Evolutionary conservation across 1,140 invertebrate species (phyloP), one percentile per base, ranked within the genome.

Genomic region (Anoplolepis gracilipes): DNA sequence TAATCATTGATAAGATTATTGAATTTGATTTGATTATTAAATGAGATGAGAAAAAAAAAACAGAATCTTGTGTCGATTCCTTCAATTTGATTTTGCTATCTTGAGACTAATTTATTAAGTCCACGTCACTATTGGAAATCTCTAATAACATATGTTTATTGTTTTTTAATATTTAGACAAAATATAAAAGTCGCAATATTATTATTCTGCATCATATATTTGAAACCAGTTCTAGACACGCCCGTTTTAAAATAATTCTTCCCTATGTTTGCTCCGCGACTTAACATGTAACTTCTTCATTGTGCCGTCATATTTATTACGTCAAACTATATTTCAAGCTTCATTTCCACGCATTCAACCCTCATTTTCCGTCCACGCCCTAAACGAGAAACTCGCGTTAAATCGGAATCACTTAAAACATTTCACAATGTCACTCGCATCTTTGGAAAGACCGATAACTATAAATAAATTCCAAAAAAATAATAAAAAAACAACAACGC

Each of bases 161-260:
- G 28, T 72, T 55, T 55, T 33, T 28, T 19, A 53, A 28, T 49
- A 73, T 16, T 57, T 11, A n/a, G n/a, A n/a, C 11, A 2, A 78
- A 78, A 78, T 10, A 65, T 42, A 11, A 46, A 13, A 78, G 2
- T 67, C 19, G 61, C 30, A 8, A 16, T 64, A 65, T 62, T 67
- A 62, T 88, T 77, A 72, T 59, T 70, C 75, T 61, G 59, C 39
- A 86, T 87, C 70, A 73, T 53, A 73, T 53, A 89, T 87, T 85
- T 82, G 57, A 87, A 91, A 90, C 87, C 90, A 87, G 88, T 84
- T 91, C 57, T 64, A 75, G 79, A 77, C 88, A 87, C 87, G 76
- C 86, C 85, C 81, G 70, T 81, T 81, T 64, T 76, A 49, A 65
- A 86, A 79, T 87, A 89, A 91, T 90, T 87, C 87, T 87, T 89